These are phyloP conservation scores for Parapristionchus giblindavisi DNA, from an alignment of 2,888 invertebrate genomes.

Conservation along the genomic window DNA sequence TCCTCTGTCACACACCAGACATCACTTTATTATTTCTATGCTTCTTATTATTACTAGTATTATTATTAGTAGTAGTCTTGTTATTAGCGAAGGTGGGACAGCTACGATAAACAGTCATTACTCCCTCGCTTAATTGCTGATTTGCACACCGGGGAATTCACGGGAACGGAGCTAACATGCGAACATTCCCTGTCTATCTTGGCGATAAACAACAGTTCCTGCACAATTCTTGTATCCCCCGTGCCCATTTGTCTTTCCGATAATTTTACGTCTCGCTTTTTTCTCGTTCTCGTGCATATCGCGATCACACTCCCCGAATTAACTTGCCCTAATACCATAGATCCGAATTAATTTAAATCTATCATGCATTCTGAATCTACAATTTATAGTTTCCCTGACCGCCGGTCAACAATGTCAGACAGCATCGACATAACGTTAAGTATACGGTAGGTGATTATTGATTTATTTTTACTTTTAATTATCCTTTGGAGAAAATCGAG, in stretches of 20 bases:
- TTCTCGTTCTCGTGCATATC: background rate
- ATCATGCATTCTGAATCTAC: too few species aligned
- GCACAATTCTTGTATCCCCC: background rate
- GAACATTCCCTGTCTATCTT: background rate
- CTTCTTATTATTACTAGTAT: too few species aligned
- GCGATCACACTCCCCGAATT: too few species aligned
- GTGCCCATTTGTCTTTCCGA: too few species aligned
- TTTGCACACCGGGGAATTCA: background rate
- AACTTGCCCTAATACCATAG: too few species aligned
- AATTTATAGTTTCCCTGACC: too few species aligned
- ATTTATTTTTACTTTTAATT: background rate
- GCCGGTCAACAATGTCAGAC: background rate
- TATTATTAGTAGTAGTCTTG: too few species aligned
- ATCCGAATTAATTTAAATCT: too few species aligned
- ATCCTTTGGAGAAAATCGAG: background rate
- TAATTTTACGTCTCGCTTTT: background rate
- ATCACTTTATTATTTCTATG: too few species aligned
- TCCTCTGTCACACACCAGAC: too few species aligned
- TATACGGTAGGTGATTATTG: constrained; percentile 23
- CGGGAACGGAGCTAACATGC: background rate
- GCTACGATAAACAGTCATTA: too few species aligned
- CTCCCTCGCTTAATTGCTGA: background rate
- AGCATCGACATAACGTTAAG: constrained; percentile 32
- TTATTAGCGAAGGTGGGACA: too few species aligned
- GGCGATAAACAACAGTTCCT: background rate